Percentiles rank a stretch among this genome's conserved stretches.
These are phyloP conservation scores for Electrona antarctica DNA, from an alignment of 2,113 vertebrate species.

Conservation along the genomic window DNA sequence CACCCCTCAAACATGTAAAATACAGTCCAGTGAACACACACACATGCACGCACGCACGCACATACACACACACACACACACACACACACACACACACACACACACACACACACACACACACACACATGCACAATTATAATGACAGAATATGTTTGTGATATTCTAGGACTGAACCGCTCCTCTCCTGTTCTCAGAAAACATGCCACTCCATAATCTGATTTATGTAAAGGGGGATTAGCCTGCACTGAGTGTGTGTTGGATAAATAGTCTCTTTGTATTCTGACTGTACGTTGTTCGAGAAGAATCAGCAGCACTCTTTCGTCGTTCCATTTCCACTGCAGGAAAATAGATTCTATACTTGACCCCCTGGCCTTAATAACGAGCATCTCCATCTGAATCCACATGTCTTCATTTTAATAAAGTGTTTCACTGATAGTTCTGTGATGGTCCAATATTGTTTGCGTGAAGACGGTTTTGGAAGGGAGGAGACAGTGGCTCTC, in stretches of 20 bases:
- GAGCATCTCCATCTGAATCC: slow-evolving; percentile 20
- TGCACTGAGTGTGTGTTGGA: slow-evolving; percentile 36
- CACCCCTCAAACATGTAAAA: too few relatives aligned
- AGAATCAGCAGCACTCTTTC: slow-evolving; percentile 10
- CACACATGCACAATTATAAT: not conserved
- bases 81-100: not conserved
- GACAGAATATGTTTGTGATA: not conserved
- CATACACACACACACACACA: not conserved
- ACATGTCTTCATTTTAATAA: slow-evolving; percentile 30
- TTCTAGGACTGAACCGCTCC: slow-evolving; percentile 7
- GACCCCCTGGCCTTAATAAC: slow-evolving; percentile 28
- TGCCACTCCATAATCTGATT: slow-evolving; percentile 63
- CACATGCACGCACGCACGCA: not conserved
- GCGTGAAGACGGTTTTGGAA: slow-evolving; percentile 5
- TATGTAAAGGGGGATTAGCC: slow-evolving; percentile 68
- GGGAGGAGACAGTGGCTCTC: not conserved
- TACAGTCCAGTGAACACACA: not conserved
- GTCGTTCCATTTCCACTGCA: slow-evolving; percentile 15
- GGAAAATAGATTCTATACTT: slow-evolving; percentile 21
- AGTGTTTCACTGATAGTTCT: not conserved
- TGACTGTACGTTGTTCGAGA: slow-evolving; percentile 26
- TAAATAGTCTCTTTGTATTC: slow-evolving; percentile 51
- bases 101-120: not conserved
- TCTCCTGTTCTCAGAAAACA: slow-evolving; percentile 13
- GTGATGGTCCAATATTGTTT: slow-evolving; percentile 19